These are phyloP conservation scores for Limnephilus auricula DNA, from an alignment of 2,888 invertebrate genomes.

Conservation along the genomic window DNA sequence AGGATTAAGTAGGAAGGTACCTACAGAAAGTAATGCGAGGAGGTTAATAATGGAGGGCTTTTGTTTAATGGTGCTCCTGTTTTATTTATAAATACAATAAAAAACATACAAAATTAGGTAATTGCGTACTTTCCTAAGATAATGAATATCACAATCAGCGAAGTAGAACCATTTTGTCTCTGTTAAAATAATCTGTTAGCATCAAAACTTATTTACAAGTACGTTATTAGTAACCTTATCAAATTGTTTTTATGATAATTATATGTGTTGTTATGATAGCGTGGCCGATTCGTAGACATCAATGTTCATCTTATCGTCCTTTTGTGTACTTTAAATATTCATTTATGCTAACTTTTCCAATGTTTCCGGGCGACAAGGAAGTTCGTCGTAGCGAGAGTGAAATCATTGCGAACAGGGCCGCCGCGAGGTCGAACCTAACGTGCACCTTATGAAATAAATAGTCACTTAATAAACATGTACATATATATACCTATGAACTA, in stretches of 20 bases:
- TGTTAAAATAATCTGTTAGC: not conserved
- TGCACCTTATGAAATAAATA: not conserved
- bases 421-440: not conserved
- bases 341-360: constrained; percentile 28
- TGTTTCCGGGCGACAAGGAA: constrained; percentile 28
- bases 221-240: not conserved
- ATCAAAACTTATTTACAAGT: not conserved
- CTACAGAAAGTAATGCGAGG: not conserved
- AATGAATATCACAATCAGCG: not conserved
- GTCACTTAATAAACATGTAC: too few species aligned
- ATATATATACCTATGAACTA: not conserved
- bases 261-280: not conserved
- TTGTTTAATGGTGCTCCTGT: not conserved
- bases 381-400: constrained; percentile 8
- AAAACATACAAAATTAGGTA: not conserved
- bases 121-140: not conserved
- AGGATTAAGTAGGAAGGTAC: not conserved
- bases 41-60: not conserved
- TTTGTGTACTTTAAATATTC: constrained; percentile 30
- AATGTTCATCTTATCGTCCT: constrained; percentile 7
- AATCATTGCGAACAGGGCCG: not conserved
- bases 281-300: not conserved
- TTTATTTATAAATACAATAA: not conserved
- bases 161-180: not conserved
- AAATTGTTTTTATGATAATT: not conserved